These are phyloP conservation scores for Troides helena DNA, from an alignment of 2,888 invertebrate genomes.

Conservation along the genomic window DNA sequence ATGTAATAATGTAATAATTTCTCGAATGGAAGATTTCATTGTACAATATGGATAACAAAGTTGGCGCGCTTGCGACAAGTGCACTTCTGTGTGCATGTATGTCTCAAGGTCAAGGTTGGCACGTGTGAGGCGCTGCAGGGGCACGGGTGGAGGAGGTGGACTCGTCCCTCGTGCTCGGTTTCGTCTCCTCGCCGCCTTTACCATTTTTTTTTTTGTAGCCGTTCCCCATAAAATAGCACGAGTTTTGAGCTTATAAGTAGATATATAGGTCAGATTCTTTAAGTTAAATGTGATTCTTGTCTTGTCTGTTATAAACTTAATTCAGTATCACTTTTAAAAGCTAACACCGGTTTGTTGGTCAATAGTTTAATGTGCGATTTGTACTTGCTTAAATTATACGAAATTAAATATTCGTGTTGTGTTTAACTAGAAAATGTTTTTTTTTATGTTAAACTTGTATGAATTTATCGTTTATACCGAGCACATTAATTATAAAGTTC, in stretches of 20 bases:
- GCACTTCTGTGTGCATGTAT: slow-evolving; percentile 38
- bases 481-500: no score
- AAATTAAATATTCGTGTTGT: no score
- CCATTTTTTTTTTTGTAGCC: slow-evolving; percentile 21
- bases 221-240: slow-evolving; percentile 32
- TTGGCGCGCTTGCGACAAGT: slow-evolving; percentile 26
- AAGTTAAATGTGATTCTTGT: slow-evolving; percentile 21
- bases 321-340: slow-evolving; percentile 5
- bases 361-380: no score
- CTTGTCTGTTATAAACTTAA: slow-evolving; percentile 14
- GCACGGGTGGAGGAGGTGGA: slow-evolving; percentile 28
- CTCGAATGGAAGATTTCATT: neutral
- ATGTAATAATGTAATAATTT: neutral
- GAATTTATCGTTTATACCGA: no score
- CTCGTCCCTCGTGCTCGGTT: slow-evolving; percentile 14
- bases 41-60: slow-evolving; percentile 2
- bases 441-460: no score
- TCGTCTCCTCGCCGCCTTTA: slow-evolving; percentile 7
- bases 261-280: slow-evolving; percentile 31
- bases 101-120: slow-evolving; percentile 65
- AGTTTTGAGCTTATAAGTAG: slow-evolving; percentile 27
- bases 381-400: no score
- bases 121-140: slow-evolving; percentile 46
- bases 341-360: neutral
- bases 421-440: no score